Percentiles rank a stretch among this genome's conserved stretches.
phyloP scores from a whole-genome alignment of 2,113 vertebrate genomes.

The Gnathonemus longibarbis region DNA sequence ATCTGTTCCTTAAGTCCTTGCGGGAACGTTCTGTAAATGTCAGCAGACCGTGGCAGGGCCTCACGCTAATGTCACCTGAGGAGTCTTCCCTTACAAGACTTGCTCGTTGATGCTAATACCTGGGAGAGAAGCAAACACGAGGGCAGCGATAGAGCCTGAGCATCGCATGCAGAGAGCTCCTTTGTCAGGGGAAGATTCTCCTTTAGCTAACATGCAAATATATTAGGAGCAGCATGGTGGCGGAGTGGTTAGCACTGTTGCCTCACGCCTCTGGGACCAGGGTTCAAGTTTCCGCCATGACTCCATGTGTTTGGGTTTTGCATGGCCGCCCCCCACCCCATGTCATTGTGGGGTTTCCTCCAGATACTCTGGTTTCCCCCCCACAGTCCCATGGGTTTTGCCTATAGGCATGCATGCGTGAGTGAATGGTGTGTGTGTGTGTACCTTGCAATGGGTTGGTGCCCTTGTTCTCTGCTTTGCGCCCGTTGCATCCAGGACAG shows the following conservation, averaged over 20 bases:
- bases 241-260: neutral
- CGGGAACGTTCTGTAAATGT: neutral
- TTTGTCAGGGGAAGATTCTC: neutral
- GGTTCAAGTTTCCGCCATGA: neutral
- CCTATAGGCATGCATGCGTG: too few relatives aligned
- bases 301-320: neutral
- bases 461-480: too few relatives aligned
- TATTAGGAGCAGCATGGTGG: neutral
- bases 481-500: too few relatives aligned
- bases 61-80: neutral
- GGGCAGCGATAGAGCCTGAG: neutral
- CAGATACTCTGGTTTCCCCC: too few relatives aligned
- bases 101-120: neutral
- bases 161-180: neutral
- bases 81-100: neutral
- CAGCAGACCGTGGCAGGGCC: neutral
- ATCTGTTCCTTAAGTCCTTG: neutral
- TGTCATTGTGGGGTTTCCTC: neutral
- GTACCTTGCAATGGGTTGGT: neutral
- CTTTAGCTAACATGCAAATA: neutral
- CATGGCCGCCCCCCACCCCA: neutral
- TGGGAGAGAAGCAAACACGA: neutral
- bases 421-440: neutral
- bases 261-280: neutral
- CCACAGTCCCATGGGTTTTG: too few relatives aligned